These are phyloP conservation scores for Odontamblyopus lacepedii DNA, from an alignment of 2,797 vertebrate species.

Conservation along the genomic window DNA sequence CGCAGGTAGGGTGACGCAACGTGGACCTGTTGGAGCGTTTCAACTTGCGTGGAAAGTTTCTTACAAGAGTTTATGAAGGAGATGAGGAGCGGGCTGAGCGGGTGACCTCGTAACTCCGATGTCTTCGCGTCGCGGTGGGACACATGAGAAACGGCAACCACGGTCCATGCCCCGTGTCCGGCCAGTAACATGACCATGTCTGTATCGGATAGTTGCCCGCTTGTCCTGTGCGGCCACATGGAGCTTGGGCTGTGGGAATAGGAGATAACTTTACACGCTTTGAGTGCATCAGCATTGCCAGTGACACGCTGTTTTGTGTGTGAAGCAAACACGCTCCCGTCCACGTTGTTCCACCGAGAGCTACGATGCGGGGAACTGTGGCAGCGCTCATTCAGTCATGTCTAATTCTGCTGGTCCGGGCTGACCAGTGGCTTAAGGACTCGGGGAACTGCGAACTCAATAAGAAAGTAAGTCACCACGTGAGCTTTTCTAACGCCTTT, in stretches of 20 bases:
- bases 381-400: constrained; percentile 74
- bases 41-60: constrained; percentile 16
- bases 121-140: constrained; percentile 20
- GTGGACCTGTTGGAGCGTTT: constrained; percentile 28
- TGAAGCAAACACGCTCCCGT: constrained; percentile 16
- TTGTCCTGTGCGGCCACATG: constrained; percentile 46
- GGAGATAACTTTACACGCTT: constrained; percentile 17
- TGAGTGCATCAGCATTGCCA: constrained; percentile 19
- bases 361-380: constrained; percentile 76
- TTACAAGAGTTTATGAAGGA: not conserved
- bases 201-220: constrained; percentile 59
- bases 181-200: constrained; percentile 59
- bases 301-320: constrained; percentile 17
- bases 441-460: constrained; percentile 74
- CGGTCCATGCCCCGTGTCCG: constrained; percentile 28
- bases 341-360: constrained; percentile 32
- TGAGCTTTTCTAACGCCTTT: not conserved
- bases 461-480: constrained; percentile 76
- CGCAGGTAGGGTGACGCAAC: constrained; percentile 24
- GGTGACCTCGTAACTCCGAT: constrained; percentile 48
- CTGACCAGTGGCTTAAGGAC: constrained; percentile 72
- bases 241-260: constrained; percentile 49
- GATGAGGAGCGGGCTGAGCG: constrained; percentile 17
- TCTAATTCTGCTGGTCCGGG: constrained; percentile 77
- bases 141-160: constrained; percentile 42